phyloP scores from a whole-genome alignment of 2,888 invertebrate genomes.

The Campoletis raptor region DNA sequence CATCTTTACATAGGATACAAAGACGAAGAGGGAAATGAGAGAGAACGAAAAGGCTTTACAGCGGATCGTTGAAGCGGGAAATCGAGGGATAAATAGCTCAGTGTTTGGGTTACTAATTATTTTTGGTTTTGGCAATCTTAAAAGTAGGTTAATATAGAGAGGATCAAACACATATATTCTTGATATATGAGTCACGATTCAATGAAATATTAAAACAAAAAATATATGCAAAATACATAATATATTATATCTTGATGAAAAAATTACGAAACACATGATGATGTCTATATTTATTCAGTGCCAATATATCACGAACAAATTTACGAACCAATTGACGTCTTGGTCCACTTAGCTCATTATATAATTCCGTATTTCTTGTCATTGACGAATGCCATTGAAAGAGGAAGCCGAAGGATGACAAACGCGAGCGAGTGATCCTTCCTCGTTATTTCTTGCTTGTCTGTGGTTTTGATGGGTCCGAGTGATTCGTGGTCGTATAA shows the following conservation, averaged over 20 bases:
- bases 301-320: constrained; percentile 47
- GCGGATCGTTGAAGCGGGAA: constrained; percentile 81
- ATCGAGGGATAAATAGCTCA: constrained; percentile 81
- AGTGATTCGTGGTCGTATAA: constrained; percentile 67
- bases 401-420: constrained; percentile 46
- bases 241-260: not conserved
- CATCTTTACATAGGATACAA: constrained; percentile 16
- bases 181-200: constrained; percentile 31
- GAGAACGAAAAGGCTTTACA: constrained; percentile 57
- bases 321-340: constrained; percentile 55
- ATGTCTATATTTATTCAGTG: constrained; percentile 51
- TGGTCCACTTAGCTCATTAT: constrained; percentile 50
- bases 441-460: constrained; percentile 66
- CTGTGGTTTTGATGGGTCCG: constrained; percentile 63
- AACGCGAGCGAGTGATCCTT: constrained; percentile 40
- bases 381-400: constrained; percentile 45
- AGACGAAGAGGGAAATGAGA: constrained; percentile 64
- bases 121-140: constrained; percentile 77
- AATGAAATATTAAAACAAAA: constrained; percentile 17
- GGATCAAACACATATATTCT: constrained; percentile 5
- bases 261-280: constrained; percentile 39
- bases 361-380: constrained; percentile 55
- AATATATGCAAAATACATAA: too few relatives aligned
- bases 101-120: constrained; percentile 83
- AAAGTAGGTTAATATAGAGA: constrained; percentile 72